These are phyloP conservation scores for Schizopygopsis pylzovi DNA, from an alignment of 2,797 vertebrate genomes.

Conservation along the genomic window DNA sequence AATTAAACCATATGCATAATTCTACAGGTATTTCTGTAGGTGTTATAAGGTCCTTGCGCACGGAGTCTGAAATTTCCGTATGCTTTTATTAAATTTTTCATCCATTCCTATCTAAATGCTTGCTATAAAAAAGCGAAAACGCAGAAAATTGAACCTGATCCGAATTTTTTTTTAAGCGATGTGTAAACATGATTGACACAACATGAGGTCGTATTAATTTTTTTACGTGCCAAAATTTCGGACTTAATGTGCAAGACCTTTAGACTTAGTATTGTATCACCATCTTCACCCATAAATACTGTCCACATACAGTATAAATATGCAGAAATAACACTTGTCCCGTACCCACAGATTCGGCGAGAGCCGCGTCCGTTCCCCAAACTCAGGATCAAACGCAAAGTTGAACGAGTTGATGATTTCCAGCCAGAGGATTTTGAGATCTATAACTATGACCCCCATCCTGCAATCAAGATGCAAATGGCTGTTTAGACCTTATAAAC, in stretches of 20 bases:
- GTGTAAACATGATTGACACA: too few species aligned
- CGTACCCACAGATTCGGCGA: conserved; percentile 85
- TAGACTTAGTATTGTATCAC: neutral
- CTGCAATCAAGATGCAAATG: conserved; percentile 97
- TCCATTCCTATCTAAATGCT: too few species aligned
- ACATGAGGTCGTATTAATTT: too few species aligned
- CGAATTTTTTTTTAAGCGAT: too few species aligned
- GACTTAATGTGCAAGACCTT: too few species aligned
- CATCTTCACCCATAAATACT: neutral
- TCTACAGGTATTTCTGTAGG: neutral
- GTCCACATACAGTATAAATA: neutral
- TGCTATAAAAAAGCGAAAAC: too few species aligned
- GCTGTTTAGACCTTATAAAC: conserved; percentile 79
- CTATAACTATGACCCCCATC: conserved; percentile 90
- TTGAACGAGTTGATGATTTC: conserved; percentile 89
- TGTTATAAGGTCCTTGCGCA: too few species aligned
- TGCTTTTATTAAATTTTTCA: too few species aligned
- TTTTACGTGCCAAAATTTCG: too few species aligned
- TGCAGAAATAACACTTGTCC: neutral
- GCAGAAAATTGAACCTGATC: too few species aligned
- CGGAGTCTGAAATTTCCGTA: too few species aligned
- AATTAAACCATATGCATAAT: neutral
- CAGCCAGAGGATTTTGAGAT: conserved; percentile 90
- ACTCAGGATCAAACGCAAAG: conserved; percentile 86
- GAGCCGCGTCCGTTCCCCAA: conserved; percentile 92